Evolutionary conservation across 2,888 invertebrate genomes (phyloP), one percentile per base, ranked within the genome.

Genomic region (Lymantria monacha): DNA sequence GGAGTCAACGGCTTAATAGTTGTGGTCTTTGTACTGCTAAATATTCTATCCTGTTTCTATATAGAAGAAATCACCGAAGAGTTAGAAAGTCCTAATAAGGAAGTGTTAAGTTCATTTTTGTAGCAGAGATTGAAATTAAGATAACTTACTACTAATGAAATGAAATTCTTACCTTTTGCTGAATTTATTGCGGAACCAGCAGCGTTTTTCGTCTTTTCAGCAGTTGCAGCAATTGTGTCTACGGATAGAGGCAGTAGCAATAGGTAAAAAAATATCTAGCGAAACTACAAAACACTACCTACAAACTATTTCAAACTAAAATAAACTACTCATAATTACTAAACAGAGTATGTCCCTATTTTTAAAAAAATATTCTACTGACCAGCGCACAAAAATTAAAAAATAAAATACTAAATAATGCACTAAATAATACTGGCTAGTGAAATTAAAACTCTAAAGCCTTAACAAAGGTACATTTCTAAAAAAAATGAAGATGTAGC

Each of bases 121-220:
- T 9, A 30, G 9, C 9, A 30, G 30, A 9, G 30, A 5, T 30
- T n/a, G n/a, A n/a, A n/a, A n/a, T n/a, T n/a, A n/a, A n/a, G n/a
- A n/a, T 9, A 30, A 30, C 30, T 30, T 30, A 30, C 9, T 30
- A 38, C 11, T 38, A 38, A 8, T 38, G 3, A 42, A 37, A 14
- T 52, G 10, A n/a, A n/a, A n/a, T 22, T 42, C 75, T 76, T 72
- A 87, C 90, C 88, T 84, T 85, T 90, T 15, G 89, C 80, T 53
- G 86, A 72, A 59, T 81, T 85, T 45, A 80, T 77, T n/a, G 91
- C 91, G 13, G 87, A 74, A 57, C 89, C 89, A 0, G 92, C 89
- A 9, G 87, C 83, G 57, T 86, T 91, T 74, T 87, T 91, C 53
- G 91, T 85, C 60, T 83, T 88, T 64, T 89, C 89, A 57, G 77